These are phyloP conservation scores for Periophthalmus modestus DNA, from an alignment of 2,113 vertebrate genomes.

Conservation along the genomic window DNA sequence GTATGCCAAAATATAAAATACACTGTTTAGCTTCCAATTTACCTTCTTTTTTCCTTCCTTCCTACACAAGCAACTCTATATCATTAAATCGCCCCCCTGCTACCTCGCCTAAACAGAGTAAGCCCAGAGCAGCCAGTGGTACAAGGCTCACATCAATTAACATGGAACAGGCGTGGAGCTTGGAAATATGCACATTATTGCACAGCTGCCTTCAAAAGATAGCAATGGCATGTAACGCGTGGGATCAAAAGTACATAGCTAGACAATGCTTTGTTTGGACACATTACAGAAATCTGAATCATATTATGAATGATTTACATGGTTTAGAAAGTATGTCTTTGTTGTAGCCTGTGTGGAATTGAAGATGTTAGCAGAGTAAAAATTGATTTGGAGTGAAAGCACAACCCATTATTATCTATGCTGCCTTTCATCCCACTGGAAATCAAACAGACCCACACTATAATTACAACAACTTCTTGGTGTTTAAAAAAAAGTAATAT, in stretches of 20 bases:
- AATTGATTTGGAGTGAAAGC: not conserved
- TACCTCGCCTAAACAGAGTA: not conserved
- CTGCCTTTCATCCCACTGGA: constrained; percentile 14
- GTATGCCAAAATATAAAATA: not conserved
- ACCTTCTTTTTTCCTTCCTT: not conserved
- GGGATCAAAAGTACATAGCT: not conserved
- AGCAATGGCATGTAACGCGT: not conserved
- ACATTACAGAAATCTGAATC: not conserved
- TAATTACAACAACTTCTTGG: too few species aligned
- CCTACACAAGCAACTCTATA: not conserved
- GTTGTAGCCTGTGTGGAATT: not conserved
- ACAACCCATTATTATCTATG: constrained; percentile 16
- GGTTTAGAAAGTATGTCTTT: not conserved
- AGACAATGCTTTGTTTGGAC: not conserved
- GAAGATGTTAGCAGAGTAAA: not conserved
- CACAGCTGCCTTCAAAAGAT: not conserved
- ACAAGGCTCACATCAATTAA: not conserved
- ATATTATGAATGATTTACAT: not conserved
- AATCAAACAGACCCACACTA: not conserved
- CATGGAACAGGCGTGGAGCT: not conserved
- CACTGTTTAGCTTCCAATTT: not conserved
- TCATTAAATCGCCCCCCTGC: constrained; percentile 6
- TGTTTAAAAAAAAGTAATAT: not conserved
- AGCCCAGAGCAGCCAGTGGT: not conserved
- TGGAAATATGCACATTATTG: not conserved